Conservation (phyloP, 2,797 vertebrate genomes). For the Tragelaphus oryx region DNA sequence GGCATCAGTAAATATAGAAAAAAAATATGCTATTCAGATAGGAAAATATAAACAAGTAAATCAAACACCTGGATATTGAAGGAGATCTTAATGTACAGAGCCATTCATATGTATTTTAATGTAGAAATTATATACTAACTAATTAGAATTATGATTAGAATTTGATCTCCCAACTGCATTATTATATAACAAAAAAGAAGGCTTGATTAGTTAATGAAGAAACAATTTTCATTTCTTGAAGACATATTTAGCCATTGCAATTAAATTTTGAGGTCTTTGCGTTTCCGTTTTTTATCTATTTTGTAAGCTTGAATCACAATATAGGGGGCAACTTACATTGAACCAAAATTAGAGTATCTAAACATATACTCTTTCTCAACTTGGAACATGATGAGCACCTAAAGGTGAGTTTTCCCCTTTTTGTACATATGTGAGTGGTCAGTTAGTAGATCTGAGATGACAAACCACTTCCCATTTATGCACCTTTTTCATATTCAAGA, state of each 20-base stretch:
- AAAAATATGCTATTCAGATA: not conserved
- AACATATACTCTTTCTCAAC: not conserved
- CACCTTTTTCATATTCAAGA: not conserved
- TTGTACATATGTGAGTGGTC: not conserved
- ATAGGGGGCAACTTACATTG: accelerated
- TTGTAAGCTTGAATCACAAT: not conserved
- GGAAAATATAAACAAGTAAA: not conserved
- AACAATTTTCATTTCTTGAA: not conserved
- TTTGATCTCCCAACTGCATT: not conserved
- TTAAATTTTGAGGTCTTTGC: not conserved
- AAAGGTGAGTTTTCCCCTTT: not conserved
- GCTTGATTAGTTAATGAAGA: not conserved
- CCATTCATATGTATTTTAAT: not conserved
- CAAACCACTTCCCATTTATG: accelerated
- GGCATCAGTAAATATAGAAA: not conserved
- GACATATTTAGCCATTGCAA: not conserved
- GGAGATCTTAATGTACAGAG: not conserved
- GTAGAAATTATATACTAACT: not conserved
- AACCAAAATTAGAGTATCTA: not conserved
- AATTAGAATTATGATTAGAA: not conserved
- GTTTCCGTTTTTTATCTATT: not conserved
- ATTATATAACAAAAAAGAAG: not conserved
- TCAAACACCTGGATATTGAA: not conserved
- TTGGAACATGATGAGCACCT: not conserved
- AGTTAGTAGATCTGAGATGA: not conserved